Base-by-base conservation (phyloP, 2,797 vertebrate genomes). In the Smutsia gigantea region DNA sequence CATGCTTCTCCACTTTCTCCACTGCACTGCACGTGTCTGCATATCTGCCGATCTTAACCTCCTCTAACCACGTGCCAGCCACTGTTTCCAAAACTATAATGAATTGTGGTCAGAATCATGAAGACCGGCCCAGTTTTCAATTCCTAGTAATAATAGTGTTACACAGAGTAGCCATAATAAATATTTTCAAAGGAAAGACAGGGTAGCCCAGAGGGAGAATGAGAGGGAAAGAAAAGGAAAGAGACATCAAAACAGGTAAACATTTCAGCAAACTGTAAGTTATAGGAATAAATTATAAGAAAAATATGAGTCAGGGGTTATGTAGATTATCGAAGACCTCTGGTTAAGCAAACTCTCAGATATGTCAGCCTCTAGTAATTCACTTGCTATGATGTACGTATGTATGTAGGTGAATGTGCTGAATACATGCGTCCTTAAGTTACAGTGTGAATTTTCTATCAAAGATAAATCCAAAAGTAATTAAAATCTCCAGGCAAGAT, bases 401-500 rank as follows among this genome's bases (percentile, higher is more conserved):
- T 21, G 2, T 27, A 8, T 49, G 5, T 61, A 84, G 42, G 42
- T 59, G 23, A 68, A 63, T 49, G 25, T 34, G 92, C 53, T 64
- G 25, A 68, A 79, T 31, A 42, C 12, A 9, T 6, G 21, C n/a
- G 59, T 74, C 37, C 63, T 87, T 90, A 87, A 90, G 46, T n/a
- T 84, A 77, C 15, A 29, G 31, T 1, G 3, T 69, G 27, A 25
- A 82, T 53, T 74, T 87, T 42, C 39, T 46, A 55, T 27, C 61
- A 39, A 92, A 92, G 42, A 55, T 31, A 66, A 84, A 91, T 82
- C 49, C 12, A 94, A 75, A 49, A 81, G 69, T 31, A 78, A 84
- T 37, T 64, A 68, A 34, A 74, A 61, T 85, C n/a, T 59, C 29
- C 39, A 37, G 72, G 29, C 63, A 74, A 75, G n/a, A 31, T 68